These are phyloP conservation scores for Sesia apiformis DNA, from an alignment of 2,888 invertebrate species.

Conservation along the genomic window DNA sequence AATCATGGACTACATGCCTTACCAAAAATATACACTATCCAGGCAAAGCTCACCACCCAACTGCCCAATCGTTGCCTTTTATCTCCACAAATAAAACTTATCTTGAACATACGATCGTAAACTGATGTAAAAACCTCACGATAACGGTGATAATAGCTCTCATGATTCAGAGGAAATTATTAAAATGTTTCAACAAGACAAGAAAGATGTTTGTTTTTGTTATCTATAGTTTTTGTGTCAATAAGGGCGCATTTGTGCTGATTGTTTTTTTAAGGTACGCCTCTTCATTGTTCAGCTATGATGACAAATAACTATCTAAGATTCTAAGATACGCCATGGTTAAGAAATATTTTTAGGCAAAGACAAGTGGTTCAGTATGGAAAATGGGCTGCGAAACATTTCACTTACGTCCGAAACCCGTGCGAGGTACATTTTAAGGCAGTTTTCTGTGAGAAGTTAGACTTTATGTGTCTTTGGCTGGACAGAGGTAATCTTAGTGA, in stretches of 20 bases:
- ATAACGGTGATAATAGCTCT: neutral
- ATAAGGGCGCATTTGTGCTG: neutral
- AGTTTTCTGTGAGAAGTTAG: too few species aligned
- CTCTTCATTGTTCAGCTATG: too few species aligned
- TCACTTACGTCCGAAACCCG: too few species aligned
- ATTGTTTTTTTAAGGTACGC: neutral
- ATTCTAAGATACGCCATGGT: too few species aligned
- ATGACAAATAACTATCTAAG: too few species aligned
- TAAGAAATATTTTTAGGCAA: too few species aligned
- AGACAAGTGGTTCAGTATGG: too few species aligned
- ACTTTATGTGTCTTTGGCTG: too few species aligned
- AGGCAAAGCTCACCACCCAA: slow-evolving; percentile 12
- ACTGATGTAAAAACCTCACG: neutral
- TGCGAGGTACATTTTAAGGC: too few species aligned
- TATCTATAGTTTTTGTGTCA: neutral
- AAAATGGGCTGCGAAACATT: too few species aligned
- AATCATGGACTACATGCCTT: neutral
- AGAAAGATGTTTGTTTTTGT: neutral
- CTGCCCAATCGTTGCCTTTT: slow-evolving; percentile 24
- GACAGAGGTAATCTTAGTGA: too few species aligned
- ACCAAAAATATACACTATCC: neutral
- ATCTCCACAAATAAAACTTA: slow-evolving; percentile 24
- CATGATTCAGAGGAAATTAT: slow-evolving; percentile 6
- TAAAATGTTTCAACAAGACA: neutral
- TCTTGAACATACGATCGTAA: slow-evolving; percentile 11